A percentile compares a stretch with the other conserved stretches of the same genome.
These are phyloP conservation scores for Cacajao melanocephalus DNA, from an alignment of 2,797 vertebrate genomes.

Conservation along the genomic window DNA sequence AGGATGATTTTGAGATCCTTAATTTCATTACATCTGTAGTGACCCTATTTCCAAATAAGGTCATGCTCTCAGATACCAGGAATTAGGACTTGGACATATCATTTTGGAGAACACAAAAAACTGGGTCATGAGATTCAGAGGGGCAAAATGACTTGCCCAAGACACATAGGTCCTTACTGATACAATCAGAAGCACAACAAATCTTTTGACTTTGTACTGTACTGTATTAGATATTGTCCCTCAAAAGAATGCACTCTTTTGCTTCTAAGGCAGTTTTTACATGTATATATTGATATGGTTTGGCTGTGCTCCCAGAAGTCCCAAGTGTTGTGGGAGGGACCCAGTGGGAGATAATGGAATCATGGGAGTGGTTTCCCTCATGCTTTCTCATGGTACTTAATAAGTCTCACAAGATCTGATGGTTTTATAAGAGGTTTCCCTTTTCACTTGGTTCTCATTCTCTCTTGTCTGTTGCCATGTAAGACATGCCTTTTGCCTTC, in stretches of 20 bases:
- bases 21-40: not conserved
- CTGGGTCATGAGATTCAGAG: not conserved
- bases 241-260: not conserved
- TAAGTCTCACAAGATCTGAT: not conserved
- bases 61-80: not conserved
- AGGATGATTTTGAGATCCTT: not conserved
- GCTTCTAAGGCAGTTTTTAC: not conserved
- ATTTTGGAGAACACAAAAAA: not conserved
- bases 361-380: not conserved
- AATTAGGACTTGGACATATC: not conserved
- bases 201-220: not conserved
- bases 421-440: not conserved
- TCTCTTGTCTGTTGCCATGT: not conserved
- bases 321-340: not conserved
- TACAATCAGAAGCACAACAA: not conserved
- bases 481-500: not conserved
- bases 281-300: not conserved
- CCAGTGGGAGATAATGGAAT: not conserved
- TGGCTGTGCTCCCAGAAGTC: not conserved
- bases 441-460: not conserved
- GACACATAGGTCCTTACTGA: not conserved
- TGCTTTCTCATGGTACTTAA: not conserved
- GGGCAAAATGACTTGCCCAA: not conserved
- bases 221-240: not conserved
- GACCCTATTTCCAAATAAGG: not conserved